A percentile compares a stretch with the other conserved stretches of the same genome.
phyloP scores from a whole-genome alignment of 1,140 invertebrate species.

The Leptopilina boulardi region DNA sequence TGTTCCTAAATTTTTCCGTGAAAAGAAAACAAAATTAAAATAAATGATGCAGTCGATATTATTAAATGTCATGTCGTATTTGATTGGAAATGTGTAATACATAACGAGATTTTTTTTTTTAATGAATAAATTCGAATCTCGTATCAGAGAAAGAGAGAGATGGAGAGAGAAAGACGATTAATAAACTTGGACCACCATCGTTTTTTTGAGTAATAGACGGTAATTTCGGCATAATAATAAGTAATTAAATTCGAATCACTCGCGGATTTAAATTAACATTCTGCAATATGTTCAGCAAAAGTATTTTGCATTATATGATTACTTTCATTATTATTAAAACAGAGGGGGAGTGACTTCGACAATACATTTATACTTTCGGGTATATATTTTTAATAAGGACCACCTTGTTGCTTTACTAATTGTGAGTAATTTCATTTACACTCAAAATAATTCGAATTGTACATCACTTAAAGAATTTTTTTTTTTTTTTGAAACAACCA shows the following conservation, averaged over 20 bases:
- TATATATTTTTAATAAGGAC: too few relatives aligned
- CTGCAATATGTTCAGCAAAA: conserved; percentile 63
- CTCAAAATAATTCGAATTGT: too few relatives aligned
- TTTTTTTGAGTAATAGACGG: conserved; percentile 31
- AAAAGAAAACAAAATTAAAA: neutral
- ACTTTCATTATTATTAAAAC: conserved; percentile 66
- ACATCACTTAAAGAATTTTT: too few relatives aligned
- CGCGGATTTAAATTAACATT: conserved; percentile 50
- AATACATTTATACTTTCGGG: conserved; percentile 63
- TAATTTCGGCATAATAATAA: conserved; percentile 57
- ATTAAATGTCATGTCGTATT: conserved; percentile 31
- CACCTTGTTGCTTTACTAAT: too few relatives aligned
- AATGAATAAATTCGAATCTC: conserved; percentile 36
- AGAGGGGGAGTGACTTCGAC: conserved; percentile 53
- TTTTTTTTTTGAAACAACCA: too few relatives aligned
- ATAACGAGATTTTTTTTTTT: conserved; percentile 6
- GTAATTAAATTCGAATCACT: conserved; percentile 63
- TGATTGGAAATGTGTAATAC: neutral
- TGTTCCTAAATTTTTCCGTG: too few relatives aligned
- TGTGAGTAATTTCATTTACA: too few relatives aligned
- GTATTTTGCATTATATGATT: conserved; percentile 68
- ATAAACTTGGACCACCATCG: conserved; percentile 45
- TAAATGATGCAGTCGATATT: neutral
- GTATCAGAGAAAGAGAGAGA: conserved; percentile 44
- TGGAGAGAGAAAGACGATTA: too few relatives aligned